phyloP scores from a whole-genome alignment of 2,113 vertebrate genomes.

The Trogon surrucura region DNA sequence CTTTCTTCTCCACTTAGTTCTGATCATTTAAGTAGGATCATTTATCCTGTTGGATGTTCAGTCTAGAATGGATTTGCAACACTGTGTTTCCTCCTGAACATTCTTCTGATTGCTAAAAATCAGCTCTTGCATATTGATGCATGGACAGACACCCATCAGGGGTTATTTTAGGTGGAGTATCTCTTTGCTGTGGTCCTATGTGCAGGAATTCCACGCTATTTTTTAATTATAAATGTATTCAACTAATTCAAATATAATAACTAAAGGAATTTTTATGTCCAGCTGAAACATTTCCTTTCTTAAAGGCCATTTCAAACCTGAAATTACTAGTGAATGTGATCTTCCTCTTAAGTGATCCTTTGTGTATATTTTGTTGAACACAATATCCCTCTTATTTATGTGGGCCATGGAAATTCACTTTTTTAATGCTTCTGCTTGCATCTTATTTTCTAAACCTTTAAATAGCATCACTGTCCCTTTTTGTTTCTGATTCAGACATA shows the following conservation, averaged over 20 bases:
- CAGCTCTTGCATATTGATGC: not conserved
- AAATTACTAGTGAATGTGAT: not conserved
- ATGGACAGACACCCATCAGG: not conserved
- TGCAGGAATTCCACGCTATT: not conserved
- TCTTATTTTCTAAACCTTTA: constrained; percentile 22
- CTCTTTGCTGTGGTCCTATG: not conserved
- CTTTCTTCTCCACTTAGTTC: not conserved
- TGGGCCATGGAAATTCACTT: not conserved
- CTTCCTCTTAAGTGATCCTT: not conserved
- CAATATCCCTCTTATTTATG: not conserved
- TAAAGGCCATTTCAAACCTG: not conserved
- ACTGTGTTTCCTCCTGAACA: not conserved
- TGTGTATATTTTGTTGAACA: not conserved
- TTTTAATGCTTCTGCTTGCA: not conserved
- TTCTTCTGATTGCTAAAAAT: not conserved
- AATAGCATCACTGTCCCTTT: not conserved
- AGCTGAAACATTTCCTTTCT: not conserved
- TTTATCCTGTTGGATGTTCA: not conserved
- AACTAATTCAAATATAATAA: not conserved
- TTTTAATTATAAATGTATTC: not conserved
- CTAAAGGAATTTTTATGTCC: not conserved
- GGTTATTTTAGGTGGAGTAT: not conserved
- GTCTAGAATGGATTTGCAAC: not conserved
- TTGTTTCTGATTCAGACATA: constrained; percentile 35
- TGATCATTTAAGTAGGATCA: not conserved